Evolutionary conservation across 2,113 vertebrate genomes (phyloP).

Genomic region (Cyrtonyx montezumae): DNA sequence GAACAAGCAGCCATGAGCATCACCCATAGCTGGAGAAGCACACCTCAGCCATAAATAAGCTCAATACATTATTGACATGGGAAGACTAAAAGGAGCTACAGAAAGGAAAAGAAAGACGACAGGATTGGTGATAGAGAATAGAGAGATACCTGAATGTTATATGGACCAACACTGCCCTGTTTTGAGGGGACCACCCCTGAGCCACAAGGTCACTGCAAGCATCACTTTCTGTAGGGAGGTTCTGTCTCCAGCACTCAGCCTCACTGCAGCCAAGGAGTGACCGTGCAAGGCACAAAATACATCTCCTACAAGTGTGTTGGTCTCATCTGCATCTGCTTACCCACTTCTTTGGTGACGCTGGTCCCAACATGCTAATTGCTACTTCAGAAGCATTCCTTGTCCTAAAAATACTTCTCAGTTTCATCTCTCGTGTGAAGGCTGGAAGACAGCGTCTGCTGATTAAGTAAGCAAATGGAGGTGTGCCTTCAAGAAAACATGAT

Average conservation of each 20-base stretch:
- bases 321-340: background rate
- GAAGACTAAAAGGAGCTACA: background rate
- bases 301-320: background rate
- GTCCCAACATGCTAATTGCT: background rate
- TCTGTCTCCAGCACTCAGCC: background rate
- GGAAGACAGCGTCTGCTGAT: background rate
- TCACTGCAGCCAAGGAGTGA: background rate
- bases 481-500: background rate
- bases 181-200: background rate
- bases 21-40: background rate
- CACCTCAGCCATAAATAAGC: background rate
- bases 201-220: background rate
- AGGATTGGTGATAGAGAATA: accelerated
- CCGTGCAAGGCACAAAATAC: background rate
- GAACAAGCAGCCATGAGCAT: background rate
- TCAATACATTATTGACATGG: background rate
- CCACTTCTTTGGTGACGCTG: background rate
- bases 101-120: background rate
- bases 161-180: background rate
- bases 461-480: background rate
- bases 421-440: background rate
- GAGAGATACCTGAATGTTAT: background rate
- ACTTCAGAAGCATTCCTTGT: background rate
- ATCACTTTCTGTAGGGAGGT: background rate
- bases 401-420: background rate